Base-by-base conservation (phyloP, 1,140 invertebrate species). In the Dendroctonus valens region DNA sequence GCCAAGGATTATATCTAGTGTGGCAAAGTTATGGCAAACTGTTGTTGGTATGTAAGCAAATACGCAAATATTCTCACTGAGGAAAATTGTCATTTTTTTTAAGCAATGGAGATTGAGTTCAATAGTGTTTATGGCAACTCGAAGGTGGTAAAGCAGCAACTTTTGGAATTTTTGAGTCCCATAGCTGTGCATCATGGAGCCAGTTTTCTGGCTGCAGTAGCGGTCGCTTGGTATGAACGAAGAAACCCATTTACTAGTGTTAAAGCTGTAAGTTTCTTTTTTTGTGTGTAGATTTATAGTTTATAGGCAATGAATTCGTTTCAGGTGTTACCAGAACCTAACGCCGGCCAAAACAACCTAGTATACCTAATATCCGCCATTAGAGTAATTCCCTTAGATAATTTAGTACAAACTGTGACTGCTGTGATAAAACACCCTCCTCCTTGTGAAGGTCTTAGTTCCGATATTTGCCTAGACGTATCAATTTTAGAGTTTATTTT, bases 191-290 rank as follows among this genome's bases (percentile, higher is more conserved):
- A 93, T 75, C 92, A 97, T 78, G 89, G 91, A 40, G 83, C 86
- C 9, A 90, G 90, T 75, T 92, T 97, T 67, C 79, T 97, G 54
- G 88, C 89, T 14, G 90, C 93, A 9, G 84, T 96, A 66, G 91
- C 91, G n/a, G 87, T 94, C 46, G 92, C 92, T 41, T 96, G 94
- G 93, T 88, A 92, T 75, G 92, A 94, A 72, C 82, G 88, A 54
- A 82, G 86, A 68, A 79, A 81, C 65, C 76, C 79, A 40, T 77
- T 80, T 48, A 57, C 69, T 9, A 81, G 72, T 72, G 76, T 78
- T 5, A 84, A 83, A 76, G 83, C 81, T 70, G 83, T 84, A 77
- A 74, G 71, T 64, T 59, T 44, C 53, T 5, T 44, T 15, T n/a
- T 52, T 26, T 14, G 14, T 52, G n/a, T 26, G 5, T 55, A 55